These are phyloP conservation scores for Scrobipalpa costella DNA, from an alignment of 2,888 invertebrate species.

Conservation along the genomic window DNA sequence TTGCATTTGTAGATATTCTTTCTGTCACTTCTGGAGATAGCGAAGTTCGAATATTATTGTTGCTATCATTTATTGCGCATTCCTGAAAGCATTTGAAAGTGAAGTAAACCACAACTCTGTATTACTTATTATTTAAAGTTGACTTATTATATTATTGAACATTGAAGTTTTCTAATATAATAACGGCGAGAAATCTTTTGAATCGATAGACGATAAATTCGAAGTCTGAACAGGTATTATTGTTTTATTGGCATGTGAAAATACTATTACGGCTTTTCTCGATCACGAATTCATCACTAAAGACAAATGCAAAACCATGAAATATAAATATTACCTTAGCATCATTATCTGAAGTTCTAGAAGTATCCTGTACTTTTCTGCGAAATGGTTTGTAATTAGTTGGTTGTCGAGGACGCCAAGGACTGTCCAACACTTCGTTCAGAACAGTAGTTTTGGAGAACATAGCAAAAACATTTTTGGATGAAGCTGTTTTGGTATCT, in stretches of 20 bases:
- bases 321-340: background rate
- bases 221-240: no score
- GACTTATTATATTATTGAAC: no score
- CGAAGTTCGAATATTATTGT: conserved; percentile 50
- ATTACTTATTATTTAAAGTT: no score
- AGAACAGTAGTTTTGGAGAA: conserved; percentile 55
- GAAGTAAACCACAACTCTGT: background rate
- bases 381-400: conserved; percentile 59
- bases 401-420: conserved; percentile 77
- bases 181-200: no score
- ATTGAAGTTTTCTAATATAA: no score
- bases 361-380: conserved; percentile 42
- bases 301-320: no score
- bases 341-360: background rate
- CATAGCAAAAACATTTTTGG: background rate
- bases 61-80: conserved; percentile 47
- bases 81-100: conserved; percentile 41
- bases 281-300: no score
- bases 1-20: conserved; percentile 27
- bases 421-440: conserved; percentile 80
- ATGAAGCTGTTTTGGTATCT: background rate
- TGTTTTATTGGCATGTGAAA: background rate
- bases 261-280: background rate
- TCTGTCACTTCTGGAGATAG: conserved; percentile 22
- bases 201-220: no score